phyloP scores from a whole-genome alignment of 30 jellyfish, hydroid and myxozoan species.

The Nemopilema nomurai region DNA sequence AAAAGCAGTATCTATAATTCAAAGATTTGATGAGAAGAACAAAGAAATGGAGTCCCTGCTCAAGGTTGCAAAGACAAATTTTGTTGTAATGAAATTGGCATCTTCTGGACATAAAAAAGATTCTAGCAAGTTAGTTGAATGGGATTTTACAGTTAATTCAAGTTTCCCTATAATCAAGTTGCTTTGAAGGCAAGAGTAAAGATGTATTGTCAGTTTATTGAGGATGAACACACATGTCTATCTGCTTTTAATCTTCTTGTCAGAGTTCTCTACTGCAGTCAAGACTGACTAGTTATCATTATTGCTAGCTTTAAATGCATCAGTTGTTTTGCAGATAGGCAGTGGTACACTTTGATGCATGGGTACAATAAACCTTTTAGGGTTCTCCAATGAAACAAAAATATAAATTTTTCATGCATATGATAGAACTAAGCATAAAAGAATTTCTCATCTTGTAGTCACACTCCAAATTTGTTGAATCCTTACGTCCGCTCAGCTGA shows the following conservation, averaged over 20 bases:
- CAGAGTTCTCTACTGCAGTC: background rate
- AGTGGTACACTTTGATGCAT: no score
- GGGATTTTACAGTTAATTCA: conserved; percentile 52
- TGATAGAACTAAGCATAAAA: no score
- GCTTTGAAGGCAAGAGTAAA: background rate
- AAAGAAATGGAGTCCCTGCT: conserved; percentile 60
- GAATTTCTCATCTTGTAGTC: no score
- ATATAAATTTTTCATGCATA: no score
- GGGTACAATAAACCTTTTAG: no score
- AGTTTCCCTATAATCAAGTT: conserved; percentile 62
- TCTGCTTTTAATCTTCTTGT: background rate
- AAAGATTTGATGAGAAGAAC: conserved; percentile 48
- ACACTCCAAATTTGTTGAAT: no score
- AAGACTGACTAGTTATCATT: no score
- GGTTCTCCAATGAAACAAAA: no score
- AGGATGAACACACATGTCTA: background rate
- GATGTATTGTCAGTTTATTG: background rate
- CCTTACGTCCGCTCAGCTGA: no score
- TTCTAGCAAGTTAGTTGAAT: conserved; percentile 46
- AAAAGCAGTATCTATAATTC: conserved; percentile 79
- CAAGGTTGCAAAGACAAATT: conserved; percentile 87
- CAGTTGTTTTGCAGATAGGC: no score
- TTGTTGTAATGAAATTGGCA: conserved; percentile 83
- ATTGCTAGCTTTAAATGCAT: no score
- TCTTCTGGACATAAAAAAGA: conserved; percentile 91